A percentile compares a stretch with the other conserved stretches of the same genome.
Evolutionary conservation across 2,888 invertebrate genomes (phyloP).

Genomic region (Hyposoter didymator): DNA sequence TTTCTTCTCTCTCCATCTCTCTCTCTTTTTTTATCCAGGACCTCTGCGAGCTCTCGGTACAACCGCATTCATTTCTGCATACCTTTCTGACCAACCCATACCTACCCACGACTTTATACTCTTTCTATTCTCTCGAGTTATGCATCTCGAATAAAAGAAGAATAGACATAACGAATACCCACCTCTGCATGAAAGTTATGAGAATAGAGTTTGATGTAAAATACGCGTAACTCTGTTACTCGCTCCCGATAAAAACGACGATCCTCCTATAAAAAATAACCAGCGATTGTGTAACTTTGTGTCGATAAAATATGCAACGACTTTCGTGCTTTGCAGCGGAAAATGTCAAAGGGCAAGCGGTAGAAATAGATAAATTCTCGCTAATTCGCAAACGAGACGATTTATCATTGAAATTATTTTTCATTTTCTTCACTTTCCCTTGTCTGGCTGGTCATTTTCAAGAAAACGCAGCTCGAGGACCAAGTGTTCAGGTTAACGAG

Average conservation of each 20-base stretch:
- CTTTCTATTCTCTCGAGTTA: conserved; percentile 42
- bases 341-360: neutral
- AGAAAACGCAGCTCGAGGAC: neutral
- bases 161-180: conserved; percentile 7
- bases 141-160: neutral
- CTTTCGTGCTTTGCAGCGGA: neutral
- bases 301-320: conserved; percentile 20
- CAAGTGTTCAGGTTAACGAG: neutral
- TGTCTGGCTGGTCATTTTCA: neutral
- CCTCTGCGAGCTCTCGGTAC: conserved; percentile 19
- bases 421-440: neutral
- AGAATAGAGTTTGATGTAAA: conserved; percentile 21
- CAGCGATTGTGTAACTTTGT: conserved; percentile 34
- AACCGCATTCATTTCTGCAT: conserved; percentile 58
- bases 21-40: conserved; percentile 11
- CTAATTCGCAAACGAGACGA: neutral
- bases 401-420: neutral
- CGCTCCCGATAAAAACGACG: neutral
- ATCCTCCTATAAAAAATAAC: conserved; percentile 23
- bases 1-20: conserved; percentile 12
- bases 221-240: conserved; percentile 17
- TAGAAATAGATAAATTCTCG: neutral
- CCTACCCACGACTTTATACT: conserved; percentile 35
- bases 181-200: conserved; percentile 17
- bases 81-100: conserved; percentile 44